phyloP scores from a whole-genome alignment of 2,888 invertebrate species.

The Colostygia pectinataria region DNA sequence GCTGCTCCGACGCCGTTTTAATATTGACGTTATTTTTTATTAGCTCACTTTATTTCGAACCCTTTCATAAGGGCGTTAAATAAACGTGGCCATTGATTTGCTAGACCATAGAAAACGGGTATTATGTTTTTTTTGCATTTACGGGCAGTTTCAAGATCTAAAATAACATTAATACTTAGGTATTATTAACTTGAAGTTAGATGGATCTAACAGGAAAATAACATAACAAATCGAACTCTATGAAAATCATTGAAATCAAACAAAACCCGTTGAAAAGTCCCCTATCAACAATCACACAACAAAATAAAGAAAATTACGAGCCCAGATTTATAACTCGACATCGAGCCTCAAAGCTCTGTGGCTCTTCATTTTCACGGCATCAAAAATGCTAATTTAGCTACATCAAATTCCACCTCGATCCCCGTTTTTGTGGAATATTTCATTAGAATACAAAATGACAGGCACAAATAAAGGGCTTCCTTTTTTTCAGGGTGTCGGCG shows the following conservation, averaged over 20 bases:
- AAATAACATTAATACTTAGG: too few relatives aligned
- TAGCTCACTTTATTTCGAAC: slow-evolving; percentile 47
- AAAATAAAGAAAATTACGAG: slow-evolving; percentile 34
- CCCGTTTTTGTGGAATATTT: slow-evolving; percentile 67
- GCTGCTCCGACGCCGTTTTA: slow-evolving; percentile 49
- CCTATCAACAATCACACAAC: slow-evolving; percentile 12
- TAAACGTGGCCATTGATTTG: too few relatives aligned
- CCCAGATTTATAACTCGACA: slow-evolving; percentile 41
- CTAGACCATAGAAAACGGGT: too few relatives aligned
- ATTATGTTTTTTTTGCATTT: too few relatives aligned
- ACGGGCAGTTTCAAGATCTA: too few relatives aligned
- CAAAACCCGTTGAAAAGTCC: slow-evolving; percentile 4
- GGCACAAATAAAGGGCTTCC: slow-evolving; percentile 70
- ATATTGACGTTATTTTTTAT: slow-evolving; percentile 66
- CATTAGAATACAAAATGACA: slow-evolving; percentile 76
- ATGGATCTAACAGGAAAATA: too few relatives aligned
- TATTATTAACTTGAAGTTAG: too few relatives aligned
- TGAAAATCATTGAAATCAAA: too few relatives aligned
- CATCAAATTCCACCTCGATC: slow-evolving; percentile 60
- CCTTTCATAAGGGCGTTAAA: slow-evolving; percentile 39
- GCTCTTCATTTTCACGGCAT: slow-evolving; percentile 61
- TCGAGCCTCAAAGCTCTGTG: slow-evolving; percentile 37
- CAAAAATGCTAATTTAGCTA: slow-evolving; percentile 68
- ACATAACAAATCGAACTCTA: too few relatives aligned
- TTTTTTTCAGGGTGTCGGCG: slow-evolving; percentile 59